Percentiles rank a stretch among this genome's conserved stretches.
Conservation (phyloP, 2,888 invertebrate genomes). For the Rhagonycha fulva region DNA sequence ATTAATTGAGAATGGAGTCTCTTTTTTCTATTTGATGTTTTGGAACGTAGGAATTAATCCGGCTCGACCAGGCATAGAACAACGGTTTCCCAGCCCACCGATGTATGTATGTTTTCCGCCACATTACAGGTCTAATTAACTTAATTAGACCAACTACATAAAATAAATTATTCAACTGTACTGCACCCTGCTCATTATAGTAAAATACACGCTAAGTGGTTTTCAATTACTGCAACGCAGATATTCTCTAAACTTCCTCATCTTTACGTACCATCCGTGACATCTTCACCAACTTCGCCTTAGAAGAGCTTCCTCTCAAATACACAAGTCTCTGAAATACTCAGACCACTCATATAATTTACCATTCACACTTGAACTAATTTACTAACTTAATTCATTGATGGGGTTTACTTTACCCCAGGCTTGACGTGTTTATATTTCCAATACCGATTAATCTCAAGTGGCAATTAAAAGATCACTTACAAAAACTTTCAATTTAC, state of each 20-base stretch:
- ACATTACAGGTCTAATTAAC: no score
- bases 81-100: no score
- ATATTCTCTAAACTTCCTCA: background rate
- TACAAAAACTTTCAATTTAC: background rate
- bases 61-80: no score
- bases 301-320: background rate
- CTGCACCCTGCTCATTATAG: background rate
- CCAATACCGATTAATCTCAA: background rate
- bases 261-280: background rate
- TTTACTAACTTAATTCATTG: slow-evolving; percentile 1
- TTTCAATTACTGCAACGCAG: background rate
- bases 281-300: background rate
- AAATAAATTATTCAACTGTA: background rate
- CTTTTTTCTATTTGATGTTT: no score
- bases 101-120: no score
- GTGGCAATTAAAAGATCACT: background rate
- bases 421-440: background rate
- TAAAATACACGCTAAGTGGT: background rate
- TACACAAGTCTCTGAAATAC: background rate
- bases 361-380: background rate
- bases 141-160: background rate
- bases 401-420: background rate
- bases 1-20: no score
- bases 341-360: background rate
- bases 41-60: no score